These are phyloP conservation scores for Euwallacea similis DNA, from an alignment of 1,140 invertebrate species.

Conservation along the genomic window DNA sequence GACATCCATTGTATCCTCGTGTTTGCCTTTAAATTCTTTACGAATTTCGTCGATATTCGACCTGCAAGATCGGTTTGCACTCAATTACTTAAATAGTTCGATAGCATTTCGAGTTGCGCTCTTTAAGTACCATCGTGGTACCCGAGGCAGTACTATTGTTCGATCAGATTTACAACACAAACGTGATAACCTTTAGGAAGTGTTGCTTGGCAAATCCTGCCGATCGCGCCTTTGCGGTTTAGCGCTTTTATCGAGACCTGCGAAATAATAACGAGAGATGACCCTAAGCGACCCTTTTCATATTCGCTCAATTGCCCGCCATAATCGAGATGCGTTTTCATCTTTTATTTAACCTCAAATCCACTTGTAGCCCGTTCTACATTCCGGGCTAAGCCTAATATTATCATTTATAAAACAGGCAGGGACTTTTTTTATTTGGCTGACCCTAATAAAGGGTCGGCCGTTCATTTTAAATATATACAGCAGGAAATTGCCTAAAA, in stretches of 20 bases:
- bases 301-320: slow-evolving; percentile 1
- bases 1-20: no score
- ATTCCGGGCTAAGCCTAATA: slow-evolving; percentile 2
- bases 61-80: no score
- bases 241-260: no score
- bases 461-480: not conserved
- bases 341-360: slow-evolving; percentile 17
- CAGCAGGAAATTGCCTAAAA: no score
- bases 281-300: not conserved
- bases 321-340: slow-evolving; percentile 5
- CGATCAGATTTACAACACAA: not conserved
- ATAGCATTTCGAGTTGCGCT: not conserved
- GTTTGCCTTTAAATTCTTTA: no score
- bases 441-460: slow-evolving; percentile 9
- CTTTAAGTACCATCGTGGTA: not conserved
- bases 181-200: not conserved
- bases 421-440: slow-evolving; percentile 23
- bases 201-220: not conserved
- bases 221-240: no score
- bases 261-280: slow-evolving; percentile 14
- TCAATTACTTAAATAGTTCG: no score
- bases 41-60: no score
- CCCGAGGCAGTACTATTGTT: not conserved
- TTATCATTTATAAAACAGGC: slow-evolving; percentile 24
- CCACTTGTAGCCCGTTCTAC: slow-evolving; percentile 12